phyloP scores from a whole-genome alignment of 2,888 invertebrate genomes.

The Cerceris rybyensis region DNA sequence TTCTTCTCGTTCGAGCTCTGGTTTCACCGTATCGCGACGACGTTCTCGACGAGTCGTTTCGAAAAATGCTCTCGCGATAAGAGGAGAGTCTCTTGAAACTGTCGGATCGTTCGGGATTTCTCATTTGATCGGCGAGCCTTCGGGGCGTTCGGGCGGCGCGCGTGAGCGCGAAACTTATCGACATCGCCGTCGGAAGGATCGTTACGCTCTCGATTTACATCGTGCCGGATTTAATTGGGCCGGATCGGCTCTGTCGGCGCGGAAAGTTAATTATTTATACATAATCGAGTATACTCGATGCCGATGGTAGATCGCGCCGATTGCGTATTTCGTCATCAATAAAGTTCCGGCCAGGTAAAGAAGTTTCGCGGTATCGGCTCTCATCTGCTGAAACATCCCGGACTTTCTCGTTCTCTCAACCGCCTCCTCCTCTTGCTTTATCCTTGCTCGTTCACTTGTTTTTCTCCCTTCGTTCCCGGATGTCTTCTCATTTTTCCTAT shows the following conservation, averaged over 20 bases:
- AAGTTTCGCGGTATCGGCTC: constrained; percentile 66
- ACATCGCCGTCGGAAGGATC: constrained; percentile 22
- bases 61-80: too few species aligned
- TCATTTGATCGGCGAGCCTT: too few species aligned
- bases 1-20: too few species aligned
- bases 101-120: too few species aligned
- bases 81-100: too few species aligned
- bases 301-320: constrained; percentile 67
- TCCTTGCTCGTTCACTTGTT: constrained; percentile 11
- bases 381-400: constrained; percentile 70
- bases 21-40: too few species aligned
- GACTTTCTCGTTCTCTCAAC: constrained; percentile 18
- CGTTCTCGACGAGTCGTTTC: too few species aligned
- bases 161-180: too few species aligned
- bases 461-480: constrained; percentile 2
- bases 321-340: constrained; percentile 74
- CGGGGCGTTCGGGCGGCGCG: too few species aligned
- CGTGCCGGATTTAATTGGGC: constrained; percentile 63
- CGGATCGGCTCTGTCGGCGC: constrained; percentile 54
- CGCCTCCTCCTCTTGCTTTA: constrained; percentile 1
- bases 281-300: constrained; percentile 66
- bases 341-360: constrained; percentile 63
- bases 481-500: constrained; percentile 16
- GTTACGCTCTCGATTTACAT: constrained; percentile 49
- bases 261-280: constrained; percentile 71